Conservation (phyloP, 2,888 invertebrate genomes). For the Coelinius sp. region DNA sequence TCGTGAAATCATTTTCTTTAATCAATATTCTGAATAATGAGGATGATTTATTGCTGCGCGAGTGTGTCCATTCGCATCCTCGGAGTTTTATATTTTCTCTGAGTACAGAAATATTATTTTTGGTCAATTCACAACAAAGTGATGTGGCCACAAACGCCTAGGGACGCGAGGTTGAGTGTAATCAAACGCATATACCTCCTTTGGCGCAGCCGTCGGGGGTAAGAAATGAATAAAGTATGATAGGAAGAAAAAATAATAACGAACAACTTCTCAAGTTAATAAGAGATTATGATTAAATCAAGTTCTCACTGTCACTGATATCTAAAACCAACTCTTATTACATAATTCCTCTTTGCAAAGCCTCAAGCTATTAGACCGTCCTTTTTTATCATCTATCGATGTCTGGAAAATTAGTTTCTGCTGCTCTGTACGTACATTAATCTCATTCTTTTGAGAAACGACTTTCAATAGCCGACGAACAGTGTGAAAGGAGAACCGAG, state of each 20-base stretch:
- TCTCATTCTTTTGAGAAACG: slow-evolving; percentile 1
- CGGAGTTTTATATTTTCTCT: no score
- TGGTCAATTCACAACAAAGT: no score
- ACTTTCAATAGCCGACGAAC: slow-evolving; percentile 5
- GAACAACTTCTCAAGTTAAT: neutral
- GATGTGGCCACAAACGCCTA: no score
- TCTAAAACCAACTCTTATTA: neutral
- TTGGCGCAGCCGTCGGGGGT: no score
- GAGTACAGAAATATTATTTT: no score
- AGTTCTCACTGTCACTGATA: neutral
- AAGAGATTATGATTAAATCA: neutral
- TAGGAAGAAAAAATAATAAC: neutral
- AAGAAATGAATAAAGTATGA: no score
- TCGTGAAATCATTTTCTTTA: no score
- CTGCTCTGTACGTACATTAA: neutral
- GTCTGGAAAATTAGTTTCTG: neutral
- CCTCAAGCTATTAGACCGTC: neutral
- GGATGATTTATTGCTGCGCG: no score
- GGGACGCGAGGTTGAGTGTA: no score
- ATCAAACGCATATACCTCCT: no score
- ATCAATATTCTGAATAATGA: no score
- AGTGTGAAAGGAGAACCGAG: neutral
- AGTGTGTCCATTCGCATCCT: no score
- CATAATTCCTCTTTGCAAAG: neutral
- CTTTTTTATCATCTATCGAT: neutral